These are phyloP conservation scores for Amphiprion percula DNA, from an alignment of 2,113 vertebrate species.

Conservation along the genomic window DNA sequence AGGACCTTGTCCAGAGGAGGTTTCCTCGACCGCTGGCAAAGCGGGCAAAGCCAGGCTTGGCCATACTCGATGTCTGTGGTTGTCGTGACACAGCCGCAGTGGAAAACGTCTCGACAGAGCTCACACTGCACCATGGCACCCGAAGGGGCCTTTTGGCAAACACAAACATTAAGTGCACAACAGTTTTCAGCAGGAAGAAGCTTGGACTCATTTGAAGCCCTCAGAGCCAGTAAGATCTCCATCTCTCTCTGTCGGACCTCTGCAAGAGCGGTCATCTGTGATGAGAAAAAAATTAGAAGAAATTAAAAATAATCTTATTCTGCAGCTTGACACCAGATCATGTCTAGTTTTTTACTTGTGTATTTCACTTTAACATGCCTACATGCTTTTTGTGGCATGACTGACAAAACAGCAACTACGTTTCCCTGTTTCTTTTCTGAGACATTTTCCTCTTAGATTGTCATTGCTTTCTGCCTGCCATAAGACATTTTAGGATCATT, in stretches of 20 bases:
- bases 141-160: conserved; percentile 91
- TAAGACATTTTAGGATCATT: too few species aligned
- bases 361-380: not conserved
- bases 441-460: too few species aligned
- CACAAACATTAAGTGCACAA: conserved; percentile 86
- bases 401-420: not conserved
- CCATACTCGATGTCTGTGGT: conserved; percentile 71
- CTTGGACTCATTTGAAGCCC: conserved; percentile 90
- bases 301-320: not conserved
- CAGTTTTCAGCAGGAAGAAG: conserved; percentile 83
- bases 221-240: conserved; percentile 89
- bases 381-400: not conserved
- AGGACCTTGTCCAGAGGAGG: conserved; percentile 94
- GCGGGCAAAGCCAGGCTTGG: conserved; percentile 92
- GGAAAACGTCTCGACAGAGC: conserved; percentile 95
- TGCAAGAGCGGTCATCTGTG: conserved; percentile 92
- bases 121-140: conserved; percentile 95
- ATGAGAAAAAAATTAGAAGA: conserved; percentile 2
- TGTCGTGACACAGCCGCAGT: conserved; percentile 85
- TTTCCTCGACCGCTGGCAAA: conserved; percentile 91
- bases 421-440: not conserved
- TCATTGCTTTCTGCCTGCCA: too few species aligned
- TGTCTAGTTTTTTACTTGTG: not conserved
- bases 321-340: not conserved
- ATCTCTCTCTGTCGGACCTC: conserved; percentile 93